Evolutionary conservation across 2,888 invertebrate species (phyloP).

Genomic region (Drosophila tanythrix): DNA sequence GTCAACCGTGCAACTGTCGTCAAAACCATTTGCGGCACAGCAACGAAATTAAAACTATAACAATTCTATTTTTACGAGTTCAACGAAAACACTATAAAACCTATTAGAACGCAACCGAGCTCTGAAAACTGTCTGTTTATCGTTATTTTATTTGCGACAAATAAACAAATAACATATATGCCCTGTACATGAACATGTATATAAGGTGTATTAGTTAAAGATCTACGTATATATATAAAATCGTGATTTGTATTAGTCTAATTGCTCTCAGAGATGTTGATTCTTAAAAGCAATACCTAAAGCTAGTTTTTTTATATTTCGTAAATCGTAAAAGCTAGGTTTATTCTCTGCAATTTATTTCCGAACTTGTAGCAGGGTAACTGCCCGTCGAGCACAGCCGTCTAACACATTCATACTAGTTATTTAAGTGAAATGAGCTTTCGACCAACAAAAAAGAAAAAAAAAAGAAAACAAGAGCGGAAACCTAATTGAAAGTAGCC

Average conservation of each 20-base stretch:
- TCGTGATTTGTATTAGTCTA: neutral
- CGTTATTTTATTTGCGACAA: constrained; percentile 73
- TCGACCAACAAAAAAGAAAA: constrained; percentile 37
- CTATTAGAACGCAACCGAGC: constrained; percentile 31
- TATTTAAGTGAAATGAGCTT: constrained; percentile 57
- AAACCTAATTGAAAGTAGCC: constrained; percentile 80
- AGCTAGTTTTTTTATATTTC: neutral
- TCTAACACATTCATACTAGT: constrained; percentile 12
- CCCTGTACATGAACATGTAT: neutral
- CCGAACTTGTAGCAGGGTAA: neutral
- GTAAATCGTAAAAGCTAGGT: neutral
- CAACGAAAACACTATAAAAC: constrained; percentile 63
- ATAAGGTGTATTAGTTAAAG: neutral
- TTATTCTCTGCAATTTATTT: neutral
- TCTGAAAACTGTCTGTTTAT: constrained; percentile 36
- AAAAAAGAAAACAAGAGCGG: constrained; percentile 41
- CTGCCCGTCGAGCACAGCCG: neutral
- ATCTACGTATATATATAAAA: no score
- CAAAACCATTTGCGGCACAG: constrained; percentile 67
- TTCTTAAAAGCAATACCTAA: neutral
- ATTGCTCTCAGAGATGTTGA: neutral
- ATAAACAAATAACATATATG: constrained; percentile 67
- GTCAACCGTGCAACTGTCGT: constrained; percentile 59
- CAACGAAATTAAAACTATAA: constrained; percentile 65
- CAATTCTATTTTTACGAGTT: constrained; percentile 78